phyloP scores from a whole-genome alignment of 2,888 invertebrate species.

The Oasisia sp. region DNA sequence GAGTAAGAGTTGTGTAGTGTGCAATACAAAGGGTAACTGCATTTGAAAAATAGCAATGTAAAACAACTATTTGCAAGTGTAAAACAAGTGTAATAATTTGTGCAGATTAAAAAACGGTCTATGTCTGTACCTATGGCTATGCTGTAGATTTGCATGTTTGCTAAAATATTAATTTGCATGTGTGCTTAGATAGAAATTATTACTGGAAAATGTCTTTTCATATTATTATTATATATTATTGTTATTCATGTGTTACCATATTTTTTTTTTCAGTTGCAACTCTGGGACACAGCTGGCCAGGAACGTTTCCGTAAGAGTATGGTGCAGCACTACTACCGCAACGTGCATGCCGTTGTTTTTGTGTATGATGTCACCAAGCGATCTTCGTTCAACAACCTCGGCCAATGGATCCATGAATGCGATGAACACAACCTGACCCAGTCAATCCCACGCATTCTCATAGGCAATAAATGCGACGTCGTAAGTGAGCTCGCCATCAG shows the following conservation, averaged over 20 bases:
- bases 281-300: slow-evolving; percentile 97
- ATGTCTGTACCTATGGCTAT: too few relatives aligned
- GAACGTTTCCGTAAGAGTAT: slow-evolving; percentile 89
- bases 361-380: slow-evolving; percentile 82
- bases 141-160: background rate
- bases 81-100: too few relatives aligned
- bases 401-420: slow-evolving; percentile 82
- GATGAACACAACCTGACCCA: slow-evolving; percentile 74
- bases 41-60: too few relatives aligned
- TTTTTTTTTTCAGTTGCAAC: slow-evolving; percentile 73
- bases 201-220: background rate
- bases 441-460: slow-evolving; percentile 74
- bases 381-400: slow-evolving; percentile 75
- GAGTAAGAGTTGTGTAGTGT: too few relatives aligned
- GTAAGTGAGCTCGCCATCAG: background rate
- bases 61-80: too few relatives aligned
- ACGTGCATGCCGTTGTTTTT: slow-evolving; percentile 85
- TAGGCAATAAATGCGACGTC: slow-evolving; percentile 25
- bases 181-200: too few relatives aligned
- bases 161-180: background rate
- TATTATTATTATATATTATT: background rate
- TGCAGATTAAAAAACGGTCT: too few relatives aligned
- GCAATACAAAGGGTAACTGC: too few relatives aligned
- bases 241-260: background rate
- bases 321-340: slow-evolving; percentile 85